Evolutionary conservation across 2,113 vertebrate species (phyloP).

Genomic region (Takifugu bimaculatus): DNA sequence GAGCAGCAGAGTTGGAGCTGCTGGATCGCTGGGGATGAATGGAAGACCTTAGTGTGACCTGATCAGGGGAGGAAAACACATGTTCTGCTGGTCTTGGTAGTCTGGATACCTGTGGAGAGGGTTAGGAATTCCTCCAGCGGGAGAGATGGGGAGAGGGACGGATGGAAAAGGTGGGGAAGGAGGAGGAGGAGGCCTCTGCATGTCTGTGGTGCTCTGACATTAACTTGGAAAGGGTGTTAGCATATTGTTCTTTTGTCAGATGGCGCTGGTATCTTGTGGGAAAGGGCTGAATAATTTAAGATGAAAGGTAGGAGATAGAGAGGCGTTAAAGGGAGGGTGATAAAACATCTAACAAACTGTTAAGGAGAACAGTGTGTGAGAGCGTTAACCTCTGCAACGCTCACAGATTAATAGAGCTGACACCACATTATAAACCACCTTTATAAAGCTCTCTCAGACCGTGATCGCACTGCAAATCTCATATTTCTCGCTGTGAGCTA

Average conservation of each 20-base stretch:
- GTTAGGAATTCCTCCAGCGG: slow-evolving; percentile 80
- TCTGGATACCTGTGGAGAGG: slow-evolving; percentile 85
- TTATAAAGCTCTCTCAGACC: slow-evolving; percentile 29
- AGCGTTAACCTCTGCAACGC: slow-evolving; percentile 41
- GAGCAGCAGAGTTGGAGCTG: slow-evolving; percentile 64
- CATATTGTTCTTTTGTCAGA: slow-evolving; percentile 46
- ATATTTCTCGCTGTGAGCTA: slow-evolving; percentile 49
- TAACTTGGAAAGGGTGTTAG: slow-evolving; percentile 46
- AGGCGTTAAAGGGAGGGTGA: background rate
- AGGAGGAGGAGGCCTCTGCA: slow-evolving; percentile 51
- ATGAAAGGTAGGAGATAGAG: slow-evolving; percentile 2
- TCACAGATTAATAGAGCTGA: slow-evolving; percentile 38
- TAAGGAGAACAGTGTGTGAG: slow-evolving; percentile 10
- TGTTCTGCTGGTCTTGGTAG: slow-evolving; percentile 84
- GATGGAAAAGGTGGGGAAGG: slow-evolving; percentile 61
- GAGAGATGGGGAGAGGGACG: slow-evolving; percentile 69
- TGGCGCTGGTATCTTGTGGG: slow-evolving; percentile 18
- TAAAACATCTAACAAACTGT: background rate
- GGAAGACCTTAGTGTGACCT: slow-evolving; percentile 81
- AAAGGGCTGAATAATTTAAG: slow-evolving; percentile 42
- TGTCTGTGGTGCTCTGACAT: slow-evolving; percentile 50
- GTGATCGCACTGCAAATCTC: slow-evolving; percentile 41
- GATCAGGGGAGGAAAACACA: slow-evolving; percentile 81
- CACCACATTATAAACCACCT: slow-evolving; percentile 28
- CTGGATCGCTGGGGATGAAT: slow-evolving; percentile 77